Percentiles rank a stretch among this genome's conserved stretches.
Conservation (phyloP, 2,797 vertebrate species). For the Eupleurogrammus muticus region DNA sequence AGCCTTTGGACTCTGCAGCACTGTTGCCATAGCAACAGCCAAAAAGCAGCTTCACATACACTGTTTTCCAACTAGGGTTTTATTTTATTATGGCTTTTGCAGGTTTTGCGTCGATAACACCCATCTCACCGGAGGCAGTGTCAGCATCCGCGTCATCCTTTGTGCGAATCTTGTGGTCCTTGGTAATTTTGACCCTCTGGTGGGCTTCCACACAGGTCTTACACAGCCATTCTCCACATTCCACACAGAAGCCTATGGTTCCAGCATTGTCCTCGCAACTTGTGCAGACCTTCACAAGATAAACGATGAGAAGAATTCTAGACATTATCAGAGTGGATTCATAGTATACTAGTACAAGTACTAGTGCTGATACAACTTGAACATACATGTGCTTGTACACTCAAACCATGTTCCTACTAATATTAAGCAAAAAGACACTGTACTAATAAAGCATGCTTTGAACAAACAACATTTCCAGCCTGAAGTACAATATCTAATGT, state of each 20-base stretch:
- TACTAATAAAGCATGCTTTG: background rate
- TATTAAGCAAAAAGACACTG: background rate
- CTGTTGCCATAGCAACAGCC: conserved; percentile 71
- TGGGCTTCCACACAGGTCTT: conserved; percentile 99
- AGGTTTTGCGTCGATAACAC: background rate
- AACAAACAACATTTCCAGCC: background rate
- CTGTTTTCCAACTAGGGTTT: conserved; percentile 17
- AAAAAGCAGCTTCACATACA: conserved; percentile 34
- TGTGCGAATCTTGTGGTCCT: conserved; percentile 97
- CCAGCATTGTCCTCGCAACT: conserved; percentile 98
- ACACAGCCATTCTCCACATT: conserved; percentile 98
- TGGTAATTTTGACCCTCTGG: conserved; percentile 98
- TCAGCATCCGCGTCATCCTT: conserved; percentile 94
- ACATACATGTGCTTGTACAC: background rate
- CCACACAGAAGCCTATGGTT: conserved; percentile 96
- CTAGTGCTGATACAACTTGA: background rate
- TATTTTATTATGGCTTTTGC: conserved; percentile 27
- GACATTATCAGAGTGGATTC: background rate
- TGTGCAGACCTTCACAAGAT: conserved; percentile 90
- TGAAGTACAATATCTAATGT: background rate
- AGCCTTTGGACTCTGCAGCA: conserved; percentile 49
- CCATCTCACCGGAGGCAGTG: conserved; percentile 88
- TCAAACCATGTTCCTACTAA: background rate
- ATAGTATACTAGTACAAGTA: background rate
- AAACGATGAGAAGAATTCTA: background rate